phyloP scores from a whole-genome alignment of 2,797 vertebrate genomes.

The Fistularia tabacaria region DNA sequence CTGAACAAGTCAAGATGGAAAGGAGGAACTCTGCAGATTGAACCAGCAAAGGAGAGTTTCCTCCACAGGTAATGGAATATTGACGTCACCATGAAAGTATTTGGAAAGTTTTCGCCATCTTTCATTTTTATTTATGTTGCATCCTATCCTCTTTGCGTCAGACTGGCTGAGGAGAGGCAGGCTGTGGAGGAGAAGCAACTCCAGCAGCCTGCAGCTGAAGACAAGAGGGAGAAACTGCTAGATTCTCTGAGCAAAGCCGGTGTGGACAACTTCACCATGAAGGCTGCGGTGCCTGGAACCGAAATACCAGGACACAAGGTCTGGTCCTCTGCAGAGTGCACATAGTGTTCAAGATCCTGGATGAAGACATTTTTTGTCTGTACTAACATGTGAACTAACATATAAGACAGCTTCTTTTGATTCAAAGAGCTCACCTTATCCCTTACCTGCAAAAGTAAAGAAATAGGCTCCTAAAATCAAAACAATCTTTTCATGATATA shows the following conservation, averaged over 20 bases:
- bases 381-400: too few species aligned
- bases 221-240: conserved; percentile 49
- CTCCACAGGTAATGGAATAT: conserved; percentile 78
- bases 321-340: background rate
- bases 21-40: conserved; percentile 89
- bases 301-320: conserved; percentile 91
- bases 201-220: conserved; percentile 40
- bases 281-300: conserved; percentile 90
- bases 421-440: too few species aligned
- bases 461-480: too few species aligned
- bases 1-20: conserved; percentile 96
- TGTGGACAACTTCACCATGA: conserved; percentile 85
- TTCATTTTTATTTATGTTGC: background rate
- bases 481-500: too few species aligned
- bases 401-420: too few species aligned
- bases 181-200: conserved; percentile 58
- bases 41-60: conserved; percentile 92
- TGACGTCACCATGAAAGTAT: background rate
- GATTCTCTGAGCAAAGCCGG: conserved; percentile 77
- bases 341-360: too few species aligned
- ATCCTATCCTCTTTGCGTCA: conserved; percentile 42
- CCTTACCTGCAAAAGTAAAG: too few species aligned
- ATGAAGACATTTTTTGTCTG: too few species aligned
- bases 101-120: background rate
- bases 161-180: conserved; percentile 83